Conservation (phyloP, 2,888 invertebrate species). For the Lumbricus terrestris region DNA sequence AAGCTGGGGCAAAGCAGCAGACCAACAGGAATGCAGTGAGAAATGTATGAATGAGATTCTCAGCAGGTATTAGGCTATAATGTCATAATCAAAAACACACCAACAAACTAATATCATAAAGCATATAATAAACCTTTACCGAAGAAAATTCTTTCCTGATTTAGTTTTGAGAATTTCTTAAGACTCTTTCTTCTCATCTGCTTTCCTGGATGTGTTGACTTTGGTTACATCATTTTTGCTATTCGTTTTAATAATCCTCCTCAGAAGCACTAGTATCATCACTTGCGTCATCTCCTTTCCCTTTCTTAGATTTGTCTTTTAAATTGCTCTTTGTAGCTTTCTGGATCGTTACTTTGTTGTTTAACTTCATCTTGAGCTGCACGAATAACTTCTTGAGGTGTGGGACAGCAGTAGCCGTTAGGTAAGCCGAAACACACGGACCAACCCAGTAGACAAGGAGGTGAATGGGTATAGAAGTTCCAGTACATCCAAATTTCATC, state of each 20-base stretch:
- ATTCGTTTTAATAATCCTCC: background rate
- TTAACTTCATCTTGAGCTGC: background rate
- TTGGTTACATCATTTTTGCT: background rate
- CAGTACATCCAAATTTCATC: conserved; percentile 81
- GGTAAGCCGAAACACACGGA: conserved; percentile 67
- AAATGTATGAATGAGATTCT: no score
- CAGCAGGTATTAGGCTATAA: no score
- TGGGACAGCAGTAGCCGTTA: background rate
- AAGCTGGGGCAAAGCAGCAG: background rate
- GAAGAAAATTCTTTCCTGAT: background rate
- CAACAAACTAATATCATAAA: background rate
- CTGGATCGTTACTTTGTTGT: background rate
- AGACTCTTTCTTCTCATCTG: background rate
- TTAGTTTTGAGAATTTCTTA: no score
- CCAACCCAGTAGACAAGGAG: conserved; percentile 89
- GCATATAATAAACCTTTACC: background rate
- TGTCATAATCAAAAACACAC: background rate
- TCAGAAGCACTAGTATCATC: background rate
- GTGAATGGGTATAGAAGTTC: conserved; percentile 78
- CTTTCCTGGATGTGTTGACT: background rate
- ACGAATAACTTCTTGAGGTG: background rate
- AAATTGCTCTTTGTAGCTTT: background rate
- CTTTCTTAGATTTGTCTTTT: background rate
- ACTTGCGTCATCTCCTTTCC: background rate
- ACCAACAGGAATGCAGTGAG: no score